Conservation (phyloP, 1,140 invertebrate genomes). For the Lucilia cuprina region DNA sequence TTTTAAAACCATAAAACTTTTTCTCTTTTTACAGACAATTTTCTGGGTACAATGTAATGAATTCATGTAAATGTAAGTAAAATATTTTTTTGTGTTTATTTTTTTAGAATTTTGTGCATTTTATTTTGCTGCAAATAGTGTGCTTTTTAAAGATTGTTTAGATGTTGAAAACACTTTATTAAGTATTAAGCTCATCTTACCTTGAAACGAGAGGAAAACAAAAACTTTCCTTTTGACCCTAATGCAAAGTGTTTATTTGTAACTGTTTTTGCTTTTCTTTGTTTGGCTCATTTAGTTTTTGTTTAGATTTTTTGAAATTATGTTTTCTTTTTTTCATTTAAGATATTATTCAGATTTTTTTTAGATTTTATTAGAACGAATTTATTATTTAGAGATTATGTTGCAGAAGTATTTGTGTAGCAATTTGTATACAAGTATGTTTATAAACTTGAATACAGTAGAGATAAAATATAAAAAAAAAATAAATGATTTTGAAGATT, state of each 20-base stretch:
- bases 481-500: not conserved
- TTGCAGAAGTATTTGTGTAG: slow-evolving; percentile 10
- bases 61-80: not conserved
- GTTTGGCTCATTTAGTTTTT: not conserved
- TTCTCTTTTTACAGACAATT: not conserved
- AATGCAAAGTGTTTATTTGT: slow-evolving; percentile 3
- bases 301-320: not conserved
- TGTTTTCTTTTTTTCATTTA: too few relatives aligned
- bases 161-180: not conserved
- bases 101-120: not conserved
- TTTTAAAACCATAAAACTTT: too few relatives aligned
- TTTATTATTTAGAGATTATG: not conserved
- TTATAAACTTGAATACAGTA: not conserved
- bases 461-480: not conserved
- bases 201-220: not conserved
- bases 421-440: slow-evolving; percentile 11
- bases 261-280: not conserved
- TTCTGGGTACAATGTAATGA: not conserved
- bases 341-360: not conserved
- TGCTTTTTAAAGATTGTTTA: not conserved
- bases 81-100: not conserved
- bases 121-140: not conserved
- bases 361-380: not conserved
- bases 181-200: slow-evolving; percentile 2
- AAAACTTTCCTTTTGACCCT: slow-evolving; percentile 6